Evolutionary conservation across 2,888 invertebrate genomes (phyloP).

Genomic region (Myathropa florea): DNA sequence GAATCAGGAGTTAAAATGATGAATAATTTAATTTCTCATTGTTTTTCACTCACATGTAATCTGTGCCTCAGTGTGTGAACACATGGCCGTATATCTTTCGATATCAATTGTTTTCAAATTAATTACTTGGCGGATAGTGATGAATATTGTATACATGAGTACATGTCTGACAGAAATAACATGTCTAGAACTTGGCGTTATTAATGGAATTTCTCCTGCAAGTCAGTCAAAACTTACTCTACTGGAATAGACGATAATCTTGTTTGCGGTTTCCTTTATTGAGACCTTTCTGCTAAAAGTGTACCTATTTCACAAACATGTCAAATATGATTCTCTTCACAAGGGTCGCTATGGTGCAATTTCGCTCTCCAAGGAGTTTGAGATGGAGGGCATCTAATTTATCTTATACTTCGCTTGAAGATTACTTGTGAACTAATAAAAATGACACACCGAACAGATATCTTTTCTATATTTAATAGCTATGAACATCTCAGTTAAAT

Average conservation of each 20-base stretch:
- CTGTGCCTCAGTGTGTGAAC: background rate
- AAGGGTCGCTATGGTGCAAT: background rate
- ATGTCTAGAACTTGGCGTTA: background rate
- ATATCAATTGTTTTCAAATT: background rate
- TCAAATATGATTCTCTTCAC: background rate
- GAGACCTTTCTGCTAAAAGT: background rate
- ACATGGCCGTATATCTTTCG: background rate
- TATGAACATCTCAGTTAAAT: background rate
- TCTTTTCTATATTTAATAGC: background rate
- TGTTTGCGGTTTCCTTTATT: background rate
- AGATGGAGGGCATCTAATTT: background rate
- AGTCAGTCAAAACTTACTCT: background rate
- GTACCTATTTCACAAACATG: background rate
- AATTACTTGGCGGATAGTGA: background rate
- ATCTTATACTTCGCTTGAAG: background rate
- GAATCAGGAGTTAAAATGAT: background rate
- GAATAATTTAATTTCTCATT: background rate
- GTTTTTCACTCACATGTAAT: background rate
- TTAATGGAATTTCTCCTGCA: background rate
- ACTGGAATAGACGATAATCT: background rate
- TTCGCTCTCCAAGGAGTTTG: background rate
- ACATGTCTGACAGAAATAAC: background rate
- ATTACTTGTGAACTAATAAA: background rate
- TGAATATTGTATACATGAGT: background rate
- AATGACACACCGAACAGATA: background rate